Evolutionary conservation across 1,140 invertebrate species (phyloP), one percentile per base, ranked within the genome.

Genomic region (Dryas iulia): DNA sequence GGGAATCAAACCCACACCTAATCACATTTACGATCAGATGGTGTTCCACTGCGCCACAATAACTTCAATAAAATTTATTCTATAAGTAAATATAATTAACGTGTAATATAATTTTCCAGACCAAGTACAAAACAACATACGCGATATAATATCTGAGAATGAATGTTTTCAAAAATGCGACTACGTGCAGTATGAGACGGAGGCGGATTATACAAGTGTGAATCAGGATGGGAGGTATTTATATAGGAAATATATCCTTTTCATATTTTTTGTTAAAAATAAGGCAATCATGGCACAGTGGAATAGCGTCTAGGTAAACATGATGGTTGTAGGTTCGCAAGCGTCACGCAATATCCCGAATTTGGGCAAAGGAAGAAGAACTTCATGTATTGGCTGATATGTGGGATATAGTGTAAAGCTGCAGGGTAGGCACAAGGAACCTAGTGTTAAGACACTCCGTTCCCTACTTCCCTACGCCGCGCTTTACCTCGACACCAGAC

Each of bases 91-190:
- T 59, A 24, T 18, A 33, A 11, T 39, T 39, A 14, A 18, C 7
- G 6, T 18, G 7, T 8, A 21, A 56, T 25, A 21, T 58, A 26
- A 62, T 23, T 35, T 73, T 77, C 12, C 71, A 89, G 85, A 77
- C 33, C 71, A 70, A 62, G 69, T 79, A 8, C 73, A 80, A 57
- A 71, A 56, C 5, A 72, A 82, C 26, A 79, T 83, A 21, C 73
- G 78, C 4, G 54, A 74, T 10, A 66, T 86, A 8, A 75, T 82
- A 47, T 69, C 76, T 0, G 53, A 75, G 1, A 72, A 74, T 6
- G 76, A 80, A 10, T 90, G 88, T 53, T 87, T 82, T 33, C 83
- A 87, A 35, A 73, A 72, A 30, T 90, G 88, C 35, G 84, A 90
- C 62, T 85, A 82, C 59, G 74, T 83, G 7, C 77, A 90, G 59